Percentiles rank a stretch among this genome's conserved stretches.
Evolutionary conservation across 1,140 invertebrate genomes (phyloP).

Genomic region (Drosophila orosa): DNA sequence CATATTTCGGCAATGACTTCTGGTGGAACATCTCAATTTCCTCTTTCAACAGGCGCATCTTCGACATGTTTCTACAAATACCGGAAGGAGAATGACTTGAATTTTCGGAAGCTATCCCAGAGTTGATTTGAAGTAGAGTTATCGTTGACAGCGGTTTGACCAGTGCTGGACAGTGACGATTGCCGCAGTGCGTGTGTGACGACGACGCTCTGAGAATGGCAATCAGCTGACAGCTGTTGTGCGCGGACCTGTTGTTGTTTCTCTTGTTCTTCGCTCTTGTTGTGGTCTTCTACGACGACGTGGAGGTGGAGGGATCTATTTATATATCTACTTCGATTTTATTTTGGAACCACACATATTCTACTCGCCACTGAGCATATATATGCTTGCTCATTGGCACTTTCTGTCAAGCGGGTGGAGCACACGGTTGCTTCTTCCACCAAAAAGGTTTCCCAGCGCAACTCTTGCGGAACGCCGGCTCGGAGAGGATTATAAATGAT

Average conservation of each 20-base stretch:
- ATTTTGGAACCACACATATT: slow-evolving; percentile 68
- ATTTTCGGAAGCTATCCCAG: slow-evolving; percentile 47
- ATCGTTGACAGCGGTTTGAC: neutral
- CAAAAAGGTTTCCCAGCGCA: neutral
- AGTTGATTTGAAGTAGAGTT: neutral
- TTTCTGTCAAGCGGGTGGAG: neutral
- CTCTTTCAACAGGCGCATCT: slow-evolving; percentile 26
- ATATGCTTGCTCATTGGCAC: slow-evolving; percentile 23
- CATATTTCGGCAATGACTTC: slow-evolving; percentile 82
- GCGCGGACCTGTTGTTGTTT: slow-evolving; percentile 61
- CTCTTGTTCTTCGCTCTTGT: slow-evolving; percentile 31
- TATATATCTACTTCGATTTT: slow-evolving; percentile 68
- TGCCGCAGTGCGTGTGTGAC: neutral
- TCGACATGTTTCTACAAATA: neutral
- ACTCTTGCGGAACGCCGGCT: slow-evolving; percentile 13
- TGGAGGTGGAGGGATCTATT: slow-evolving; percentile 74
- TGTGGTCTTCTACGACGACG: slow-evolving; percentile 59
- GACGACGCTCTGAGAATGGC: slow-evolving; percentile 11
- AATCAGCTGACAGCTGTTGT: slow-evolving; percentile 57
- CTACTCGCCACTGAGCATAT: slow-evolving; percentile 36
- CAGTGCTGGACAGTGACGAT: slow-evolving; percentile 6
- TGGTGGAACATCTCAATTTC: slow-evolving; percentile 28
- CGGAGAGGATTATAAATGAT: slow-evolving; percentile 1
- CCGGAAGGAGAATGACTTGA: slow-evolving; percentile 57
- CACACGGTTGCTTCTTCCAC: slow-evolving; percentile 4